Evolutionary conservation across 2,113 vertebrate species (phyloP).

Genomic region (Turdus rufiventris): DNA sequence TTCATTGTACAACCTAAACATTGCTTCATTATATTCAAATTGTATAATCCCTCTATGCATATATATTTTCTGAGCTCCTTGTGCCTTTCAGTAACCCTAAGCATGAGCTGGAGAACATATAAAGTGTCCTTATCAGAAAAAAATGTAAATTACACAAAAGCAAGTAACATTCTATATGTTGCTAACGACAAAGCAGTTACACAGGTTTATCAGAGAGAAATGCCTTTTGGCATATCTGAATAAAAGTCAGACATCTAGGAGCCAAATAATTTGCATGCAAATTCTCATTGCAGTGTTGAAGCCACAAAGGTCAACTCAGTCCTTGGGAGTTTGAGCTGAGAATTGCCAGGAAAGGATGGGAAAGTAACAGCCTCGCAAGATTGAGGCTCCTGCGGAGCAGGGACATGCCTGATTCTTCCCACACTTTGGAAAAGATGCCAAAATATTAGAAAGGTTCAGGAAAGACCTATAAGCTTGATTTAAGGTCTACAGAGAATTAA

Average conservation of each 20-base stretch:
- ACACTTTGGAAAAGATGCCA: not conserved
- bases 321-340: not conserved
- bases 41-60: not conserved
- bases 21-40: not conserved
- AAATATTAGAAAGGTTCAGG: not conserved
- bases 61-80: not conserved
- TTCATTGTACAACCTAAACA: not conserved
- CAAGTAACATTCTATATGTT: not conserved
- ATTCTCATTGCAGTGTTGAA: not conserved
- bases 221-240: not conserved
- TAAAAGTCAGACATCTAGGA: not conserved
- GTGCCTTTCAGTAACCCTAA: not conserved
- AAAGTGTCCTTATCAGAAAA: not conserved
- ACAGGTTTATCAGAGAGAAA: not conserved
- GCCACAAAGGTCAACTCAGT: not conserved
- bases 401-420: not conserved
- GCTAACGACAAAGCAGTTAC: not conserved
- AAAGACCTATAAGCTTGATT: not conserved
- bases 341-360: not conserved
- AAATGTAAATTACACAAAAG: not conserved
- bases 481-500: conserved; percentile 22
- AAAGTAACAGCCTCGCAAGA: accelerated
- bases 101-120: not conserved
- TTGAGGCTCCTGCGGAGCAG: accelerated
- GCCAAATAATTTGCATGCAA: not conserved